phyloP scores from a whole-genome alignment of 2,888 invertebrate genomes.

The Zaprionus lineosus region DNA sequence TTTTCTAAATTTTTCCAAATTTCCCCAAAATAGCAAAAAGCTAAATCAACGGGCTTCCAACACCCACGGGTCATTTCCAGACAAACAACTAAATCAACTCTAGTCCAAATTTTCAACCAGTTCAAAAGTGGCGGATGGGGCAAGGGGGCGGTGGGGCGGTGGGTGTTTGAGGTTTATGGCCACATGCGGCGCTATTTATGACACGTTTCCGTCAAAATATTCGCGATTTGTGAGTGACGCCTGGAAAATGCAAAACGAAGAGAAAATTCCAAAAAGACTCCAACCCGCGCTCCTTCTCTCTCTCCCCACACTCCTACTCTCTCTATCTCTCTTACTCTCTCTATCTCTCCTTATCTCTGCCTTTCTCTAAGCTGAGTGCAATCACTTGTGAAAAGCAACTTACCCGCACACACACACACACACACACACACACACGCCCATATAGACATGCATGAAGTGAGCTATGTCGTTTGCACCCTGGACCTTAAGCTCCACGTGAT shows the following conservation, averaged over 20 bases:
- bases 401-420: constrained; percentile 14
- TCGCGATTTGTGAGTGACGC: constrained; percentile 53
- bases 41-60: not conserved
- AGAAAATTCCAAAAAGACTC: too few relatives aligned
- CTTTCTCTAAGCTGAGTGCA: constrained; percentile 45
- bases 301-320: too few relatives aligned
- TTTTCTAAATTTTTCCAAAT: too few relatives aligned
- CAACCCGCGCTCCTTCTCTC: too few relatives aligned
- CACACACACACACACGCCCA: constrained; percentile 9
- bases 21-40: too few relatives aligned
- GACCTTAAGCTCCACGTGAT: constrained; percentile 11
- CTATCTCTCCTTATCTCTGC: too few relatives aligned
- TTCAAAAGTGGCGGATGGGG: not conserved
- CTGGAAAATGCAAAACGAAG: constrained; percentile 27
- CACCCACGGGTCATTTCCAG: constrained; percentile 3
- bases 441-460: constrained; percentile 14
- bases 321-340: too few relatives aligned
- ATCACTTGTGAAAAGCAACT: constrained; percentile 63
- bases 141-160: not conserved
- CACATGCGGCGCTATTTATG: constrained; percentile 81
- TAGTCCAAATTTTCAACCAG: constrained; percentile 1
- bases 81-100: constrained; percentile 35
- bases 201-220: constrained; percentile 82
- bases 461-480: constrained; percentile 29
- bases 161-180: constrained; percentile 59